phyloP scores from a whole-genome alignment of 2,113 vertebrate genomes.

The Trogon melanurus region DNA sequence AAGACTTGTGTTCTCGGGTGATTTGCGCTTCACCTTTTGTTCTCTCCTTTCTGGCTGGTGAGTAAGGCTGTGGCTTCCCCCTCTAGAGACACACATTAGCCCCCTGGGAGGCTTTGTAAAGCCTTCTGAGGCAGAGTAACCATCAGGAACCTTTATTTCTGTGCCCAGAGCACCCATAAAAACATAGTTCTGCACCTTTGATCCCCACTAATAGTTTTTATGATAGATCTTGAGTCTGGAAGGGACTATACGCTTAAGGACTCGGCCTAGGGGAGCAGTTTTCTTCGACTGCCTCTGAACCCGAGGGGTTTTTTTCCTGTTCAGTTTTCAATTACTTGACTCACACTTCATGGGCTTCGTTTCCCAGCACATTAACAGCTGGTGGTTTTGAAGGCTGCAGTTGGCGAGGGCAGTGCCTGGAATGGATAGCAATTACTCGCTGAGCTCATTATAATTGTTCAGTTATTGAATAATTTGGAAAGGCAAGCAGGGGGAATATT shows the following conservation, averaged over 20 bases:
- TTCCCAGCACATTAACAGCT: background rate
- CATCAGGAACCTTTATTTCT: background rate
- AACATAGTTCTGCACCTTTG: background rate
- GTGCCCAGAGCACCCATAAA: background rate
- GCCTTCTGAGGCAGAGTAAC: background rate
- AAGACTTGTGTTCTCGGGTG: background rate
- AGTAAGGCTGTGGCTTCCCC: background rate
- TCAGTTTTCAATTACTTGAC: background rate
- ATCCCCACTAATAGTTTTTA: background rate
- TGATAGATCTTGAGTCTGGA: background rate
- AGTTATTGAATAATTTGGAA: conserved; percentile 32
- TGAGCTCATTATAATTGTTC: conserved; percentile 30
- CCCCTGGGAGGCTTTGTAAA: background rate
- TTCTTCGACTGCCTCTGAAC: background rate
- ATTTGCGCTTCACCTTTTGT: background rate
- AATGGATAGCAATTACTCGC: conserved; percentile 1
- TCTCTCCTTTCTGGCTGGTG: background rate
- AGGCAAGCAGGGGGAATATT: background rate
- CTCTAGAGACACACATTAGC: background rate
- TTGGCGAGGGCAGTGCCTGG: background rate
- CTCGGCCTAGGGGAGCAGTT: background rate
- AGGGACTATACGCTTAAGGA: background rate
- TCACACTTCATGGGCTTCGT: background rate
- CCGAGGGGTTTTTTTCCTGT: background rate
- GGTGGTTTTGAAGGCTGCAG: background rate